These are phyloP conservation scores for Tokudaia tokunoshimensis DNA, from an alignment of 2,797 vertebrate genomes.

Conservation along the genomic window DNA sequence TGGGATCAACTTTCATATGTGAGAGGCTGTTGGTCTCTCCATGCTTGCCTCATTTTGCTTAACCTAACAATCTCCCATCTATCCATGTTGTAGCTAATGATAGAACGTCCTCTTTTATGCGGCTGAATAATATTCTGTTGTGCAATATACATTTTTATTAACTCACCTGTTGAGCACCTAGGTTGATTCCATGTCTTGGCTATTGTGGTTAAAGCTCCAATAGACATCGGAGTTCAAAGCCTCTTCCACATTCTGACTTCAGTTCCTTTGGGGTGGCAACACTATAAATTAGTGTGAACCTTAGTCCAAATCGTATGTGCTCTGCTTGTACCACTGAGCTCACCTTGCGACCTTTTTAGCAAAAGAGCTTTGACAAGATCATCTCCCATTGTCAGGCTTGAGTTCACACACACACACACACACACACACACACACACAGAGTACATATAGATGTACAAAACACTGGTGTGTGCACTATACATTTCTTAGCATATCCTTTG, in stretches of 20 bases:
- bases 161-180: background rate
- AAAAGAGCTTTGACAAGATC: background rate
- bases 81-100: background rate
- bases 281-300: background rate
- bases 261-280: background rate
- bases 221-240: background rate
- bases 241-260: background rate
- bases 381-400: background rate
- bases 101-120: background rate
- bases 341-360: background rate
- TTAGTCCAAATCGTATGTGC: background rate
- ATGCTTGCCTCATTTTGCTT: background rate
- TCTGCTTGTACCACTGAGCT: background rate
- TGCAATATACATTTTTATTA: background rate
- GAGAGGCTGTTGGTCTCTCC: background rate
- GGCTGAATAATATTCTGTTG: background rate
- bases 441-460: background rate
- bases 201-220: background rate
- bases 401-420: background rate
- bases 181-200: background rate
- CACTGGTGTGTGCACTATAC: background rate
- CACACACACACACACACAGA: background rate
- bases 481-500: background rate
- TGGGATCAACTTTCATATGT: background rate
- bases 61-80: background rate